Conservation (phyloP, 2,888 invertebrate genomes). For the Vandiemenella viatica region DNA sequence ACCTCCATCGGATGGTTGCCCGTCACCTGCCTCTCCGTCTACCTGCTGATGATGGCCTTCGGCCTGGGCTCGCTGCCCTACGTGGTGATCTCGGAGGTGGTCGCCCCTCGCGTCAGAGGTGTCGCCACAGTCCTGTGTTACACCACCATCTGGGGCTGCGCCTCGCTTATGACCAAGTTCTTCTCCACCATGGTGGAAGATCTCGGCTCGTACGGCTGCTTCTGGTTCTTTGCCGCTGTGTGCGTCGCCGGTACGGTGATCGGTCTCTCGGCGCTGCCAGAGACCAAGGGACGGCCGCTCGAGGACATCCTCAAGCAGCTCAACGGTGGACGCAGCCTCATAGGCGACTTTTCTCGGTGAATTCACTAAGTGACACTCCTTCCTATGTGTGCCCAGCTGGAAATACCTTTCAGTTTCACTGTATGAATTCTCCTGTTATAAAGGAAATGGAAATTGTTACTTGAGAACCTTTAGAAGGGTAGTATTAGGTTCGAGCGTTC, state of each 20-base stretch:
- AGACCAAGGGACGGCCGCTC: constrained; percentile 30
- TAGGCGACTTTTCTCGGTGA: too few relatives aligned
- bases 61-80: background rate
- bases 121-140: constrained; percentile 25
- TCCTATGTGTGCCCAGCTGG: too few relatives aligned
- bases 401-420: too few relatives aligned
- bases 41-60: background rate
- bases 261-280: constrained; percentile 28
- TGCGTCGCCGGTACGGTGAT: constrained; percentile 25
- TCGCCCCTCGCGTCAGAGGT: background rate
- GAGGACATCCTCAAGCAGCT: constrained; percentile 27
- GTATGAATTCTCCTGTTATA: too few relatives aligned
- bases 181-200: constrained; percentile 27
- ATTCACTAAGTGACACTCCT: too few relatives aligned
- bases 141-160: constrained; percentile 19
- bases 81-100: background rate
- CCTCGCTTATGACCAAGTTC: constrained; percentile 21
- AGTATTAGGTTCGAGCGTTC: too few relatives aligned
- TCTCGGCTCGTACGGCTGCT: constrained; percentile 27
- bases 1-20: background rate
- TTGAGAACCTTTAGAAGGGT: too few relatives aligned
- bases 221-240: constrained; percentile 28
- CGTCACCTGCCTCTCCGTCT: background rate
- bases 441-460: too few relatives aligned
- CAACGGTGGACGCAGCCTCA: background rate